Evolutionary conservation across 2,888 invertebrate species (phyloP).

Genomic region (Scaptomyza reducta): DNA sequence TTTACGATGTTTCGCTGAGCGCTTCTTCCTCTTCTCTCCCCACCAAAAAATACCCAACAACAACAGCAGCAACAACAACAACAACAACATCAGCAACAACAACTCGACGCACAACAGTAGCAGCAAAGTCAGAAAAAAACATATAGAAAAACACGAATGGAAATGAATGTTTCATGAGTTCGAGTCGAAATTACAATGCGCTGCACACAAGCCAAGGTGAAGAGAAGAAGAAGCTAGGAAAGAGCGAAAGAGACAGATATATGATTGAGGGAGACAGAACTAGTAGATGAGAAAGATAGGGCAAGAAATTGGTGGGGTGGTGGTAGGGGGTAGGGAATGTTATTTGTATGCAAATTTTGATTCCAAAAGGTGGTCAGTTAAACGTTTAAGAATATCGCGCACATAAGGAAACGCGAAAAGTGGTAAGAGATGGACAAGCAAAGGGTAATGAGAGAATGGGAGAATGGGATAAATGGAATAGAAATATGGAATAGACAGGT

Average conservation of each 20-base stretch:
- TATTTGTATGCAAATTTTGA: conserved; percentile 23
- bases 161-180: conserved; percentile 35
- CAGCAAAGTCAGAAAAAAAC: conserved; percentile 1
- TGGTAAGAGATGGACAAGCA: neutral
- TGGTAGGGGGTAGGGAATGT: neutral
- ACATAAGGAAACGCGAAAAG: neutral
- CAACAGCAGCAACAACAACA: conserved; percentile 12
- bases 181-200: conserved; percentile 37
- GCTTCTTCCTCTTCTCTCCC: conserved; percentile 1
- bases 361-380: neutral
- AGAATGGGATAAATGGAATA: neutral
- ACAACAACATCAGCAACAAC: conserved; percentile 14
- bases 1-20: conserved; percentile 70
- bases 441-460: neutral
- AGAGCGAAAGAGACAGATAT: neutral
- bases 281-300: neutral
- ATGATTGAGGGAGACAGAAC: neutral
- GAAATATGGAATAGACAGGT: neutral
- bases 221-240: neutral
- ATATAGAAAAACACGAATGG: conserved; percentile 27
- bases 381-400: conserved; percentile 7
- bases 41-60: conserved; percentile 46
- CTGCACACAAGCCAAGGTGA: conserved; percentile 20
- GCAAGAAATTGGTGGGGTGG: conserved; percentile 1
- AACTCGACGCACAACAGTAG: conserved; percentile 8